These are phyloP conservation scores for Noctua comes DNA, from an alignment of 2,888 invertebrate species.

Conservation along the genomic window DNA sequence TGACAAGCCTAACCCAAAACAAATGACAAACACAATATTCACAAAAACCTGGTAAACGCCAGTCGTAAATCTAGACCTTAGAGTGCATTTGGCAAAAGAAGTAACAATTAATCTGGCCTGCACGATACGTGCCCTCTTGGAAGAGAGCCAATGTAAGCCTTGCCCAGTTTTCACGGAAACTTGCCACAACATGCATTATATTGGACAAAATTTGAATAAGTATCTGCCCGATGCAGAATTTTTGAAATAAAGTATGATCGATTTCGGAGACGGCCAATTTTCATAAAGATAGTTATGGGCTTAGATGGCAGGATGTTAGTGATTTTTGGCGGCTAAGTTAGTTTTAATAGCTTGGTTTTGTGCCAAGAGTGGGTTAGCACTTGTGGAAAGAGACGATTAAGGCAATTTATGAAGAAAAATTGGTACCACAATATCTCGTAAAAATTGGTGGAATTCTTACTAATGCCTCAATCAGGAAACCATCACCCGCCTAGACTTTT, in stretches of 20 bases:
- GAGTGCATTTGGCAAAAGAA: constrained; percentile 85
- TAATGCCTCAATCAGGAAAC: neutral
- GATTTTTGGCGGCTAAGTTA: constrained; percentile 25
- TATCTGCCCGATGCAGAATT: constrained; percentile 59
- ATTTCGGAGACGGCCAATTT: constrained; percentile 56
- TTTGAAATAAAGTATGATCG: constrained; percentile 59
- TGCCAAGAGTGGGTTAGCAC: constrained; percentile 23
- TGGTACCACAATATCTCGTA: neutral
- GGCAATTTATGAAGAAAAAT: constrained; percentile 3
- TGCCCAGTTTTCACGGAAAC: constrained; percentile 60
- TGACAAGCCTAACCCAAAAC: constrained; percentile 57
- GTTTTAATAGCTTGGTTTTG: constrained; percentile 40
- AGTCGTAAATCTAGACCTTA: constrained; percentile 77
- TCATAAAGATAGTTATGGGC: constrained; percentile 23
- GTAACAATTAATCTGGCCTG: constrained; percentile 84
- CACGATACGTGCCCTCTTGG: constrained; percentile 76
- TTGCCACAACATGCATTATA: constrained; percentile 71
- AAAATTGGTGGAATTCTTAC: neutral
- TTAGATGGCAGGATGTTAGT: constrained; percentile 5
- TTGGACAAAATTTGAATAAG: constrained; percentile 64
- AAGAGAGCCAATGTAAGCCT: constrained; percentile 76
- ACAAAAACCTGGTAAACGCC: constrained; percentile 73
- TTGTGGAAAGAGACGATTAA: neutral
- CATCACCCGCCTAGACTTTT: neutral
- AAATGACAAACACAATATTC: constrained; percentile 71